A percentile compares a stretch with the other conserved stretches of the same genome.
These are phyloP conservation scores for Mesocricetus auratus DNA, from an alignment of 2,113 vertebrate genomes.

Conservation along the genomic window DNA sequence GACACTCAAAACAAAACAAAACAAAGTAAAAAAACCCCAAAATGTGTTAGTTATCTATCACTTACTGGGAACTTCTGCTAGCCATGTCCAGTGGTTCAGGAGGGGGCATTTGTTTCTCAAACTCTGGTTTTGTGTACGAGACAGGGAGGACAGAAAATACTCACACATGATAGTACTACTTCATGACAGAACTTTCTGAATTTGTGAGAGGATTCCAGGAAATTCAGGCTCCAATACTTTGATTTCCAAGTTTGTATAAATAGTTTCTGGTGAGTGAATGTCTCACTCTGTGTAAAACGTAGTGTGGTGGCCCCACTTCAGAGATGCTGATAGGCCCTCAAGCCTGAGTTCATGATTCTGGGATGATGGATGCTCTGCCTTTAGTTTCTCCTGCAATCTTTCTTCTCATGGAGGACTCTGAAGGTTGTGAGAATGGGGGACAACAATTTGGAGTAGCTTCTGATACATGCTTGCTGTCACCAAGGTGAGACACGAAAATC, in stretches of 20 bases:
- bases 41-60: neutral
- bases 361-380: neutral
- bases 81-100: neutral
- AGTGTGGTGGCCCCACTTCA: accelerated
- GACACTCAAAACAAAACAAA: neutral
- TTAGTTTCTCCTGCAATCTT: neutral
- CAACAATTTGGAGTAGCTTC: neutral
- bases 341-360: neutral
- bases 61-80: neutral
- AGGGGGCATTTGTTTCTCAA: neutral
- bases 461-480: neutral
- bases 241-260: neutral
- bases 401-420: neutral
- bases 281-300: neutral
- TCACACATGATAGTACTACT: neutral
- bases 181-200: neutral
- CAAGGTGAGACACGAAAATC: neutral
- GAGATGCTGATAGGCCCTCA: neutral
- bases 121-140: neutral
- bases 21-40: neutral
- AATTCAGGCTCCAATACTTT: too few species aligned
- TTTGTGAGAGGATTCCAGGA: neutral
- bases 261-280: accelerated
- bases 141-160: neutral
- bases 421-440: neutral